A percentile compares a stretch with the other conserved stretches of the same genome.
Evolutionary conservation across 2,113 vertebrate genomes (phyloP).

Genomic region (Theristicus caerulescens): DNA sequence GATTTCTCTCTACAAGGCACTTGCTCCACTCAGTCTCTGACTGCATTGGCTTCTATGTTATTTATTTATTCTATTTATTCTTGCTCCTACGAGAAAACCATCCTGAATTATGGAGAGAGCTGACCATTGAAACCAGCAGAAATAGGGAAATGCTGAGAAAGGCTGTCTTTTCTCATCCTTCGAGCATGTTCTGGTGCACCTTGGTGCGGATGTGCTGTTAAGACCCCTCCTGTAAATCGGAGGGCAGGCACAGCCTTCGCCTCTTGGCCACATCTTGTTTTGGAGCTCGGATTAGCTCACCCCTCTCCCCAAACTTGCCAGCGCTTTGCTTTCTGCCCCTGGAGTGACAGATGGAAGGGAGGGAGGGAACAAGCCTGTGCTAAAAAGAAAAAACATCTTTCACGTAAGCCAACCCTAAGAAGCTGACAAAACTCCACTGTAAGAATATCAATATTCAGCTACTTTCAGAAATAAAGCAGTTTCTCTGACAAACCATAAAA

Average conservation of each 20-base stretch:
- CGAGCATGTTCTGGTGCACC: background rate
- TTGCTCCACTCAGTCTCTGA: background rate
- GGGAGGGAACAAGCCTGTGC: background rate
- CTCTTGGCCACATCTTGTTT: background rate
- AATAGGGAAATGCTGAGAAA: background rate
- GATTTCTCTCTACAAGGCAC: background rate
- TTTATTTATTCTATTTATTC: background rate
- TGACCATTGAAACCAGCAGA: background rate
- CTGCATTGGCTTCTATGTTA: background rate
- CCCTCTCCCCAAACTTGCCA: background rate
- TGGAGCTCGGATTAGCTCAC: background rate
- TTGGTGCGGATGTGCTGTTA: background rate
- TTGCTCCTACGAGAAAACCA: background rate
- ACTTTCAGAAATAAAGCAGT: conserved; percentile 19
- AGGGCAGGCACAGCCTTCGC: rapidly evolving
- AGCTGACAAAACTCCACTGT: background rate
- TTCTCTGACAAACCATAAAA: conserved; percentile 5
- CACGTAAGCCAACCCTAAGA: background rate
- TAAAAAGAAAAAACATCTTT: background rate
- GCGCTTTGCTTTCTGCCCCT: background rate
- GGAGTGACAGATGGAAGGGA: background rate
- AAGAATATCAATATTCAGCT: background rate
- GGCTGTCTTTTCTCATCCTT: background rate
- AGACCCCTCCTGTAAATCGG: background rate
- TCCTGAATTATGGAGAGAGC: background rate